Evolutionary conservation across 2,888 invertebrate genomes (phyloP), one percentile per base, ranked within the genome.

Genomic region (Drosophila ezoana): DNA sequence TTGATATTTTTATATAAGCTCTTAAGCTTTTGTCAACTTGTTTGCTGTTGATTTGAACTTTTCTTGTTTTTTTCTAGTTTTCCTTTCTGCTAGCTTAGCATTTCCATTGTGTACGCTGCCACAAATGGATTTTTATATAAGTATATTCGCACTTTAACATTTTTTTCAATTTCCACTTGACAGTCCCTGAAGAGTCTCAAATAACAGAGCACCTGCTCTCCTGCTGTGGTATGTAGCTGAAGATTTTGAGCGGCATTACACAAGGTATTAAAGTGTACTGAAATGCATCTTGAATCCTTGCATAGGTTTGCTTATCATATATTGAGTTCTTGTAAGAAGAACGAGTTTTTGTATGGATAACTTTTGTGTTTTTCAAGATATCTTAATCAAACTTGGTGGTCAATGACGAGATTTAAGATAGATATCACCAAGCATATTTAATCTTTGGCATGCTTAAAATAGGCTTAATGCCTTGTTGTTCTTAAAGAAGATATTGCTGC

Each of bases 1-100:
- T 44, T 63, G 43, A 64, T 64, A 52, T 63, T 64, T 32, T 48
- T 44, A n/a, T 38, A 43, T 64, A 64, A 64, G 37, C 64, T 63
- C 32, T 37, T 14, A 63, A 32, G 63, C 65, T 64, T 49, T 44
- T 63, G 51, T 63, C 44, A 63, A 64, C 20, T 51, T 32, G 8
- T 28, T 43, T 35, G 43, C 14, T 11, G 35, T 51, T 63, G 37
- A 20, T 20, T 51, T 37, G n/a, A 51, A 64, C 64, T 49, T 43
- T 43, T 49, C 18, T 13, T 3, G 14, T 14, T 5, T 20, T 63
- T 18, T 10, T 28, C 8, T 13, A 49, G n/a, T 33, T 64, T 44
- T 37, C 5, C 20, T 13, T 32, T 49, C 37, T 14, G 18, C 32
- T 37, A 33, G 33, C 53, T 54, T 28, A 9, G 5, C 35, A 13